A percentile compares a stretch with the other conserved stretches of the same genome.
Conservation (phyloP, 1,140 invertebrate species). For the Pseudomyrmex cubaensis region DNA sequence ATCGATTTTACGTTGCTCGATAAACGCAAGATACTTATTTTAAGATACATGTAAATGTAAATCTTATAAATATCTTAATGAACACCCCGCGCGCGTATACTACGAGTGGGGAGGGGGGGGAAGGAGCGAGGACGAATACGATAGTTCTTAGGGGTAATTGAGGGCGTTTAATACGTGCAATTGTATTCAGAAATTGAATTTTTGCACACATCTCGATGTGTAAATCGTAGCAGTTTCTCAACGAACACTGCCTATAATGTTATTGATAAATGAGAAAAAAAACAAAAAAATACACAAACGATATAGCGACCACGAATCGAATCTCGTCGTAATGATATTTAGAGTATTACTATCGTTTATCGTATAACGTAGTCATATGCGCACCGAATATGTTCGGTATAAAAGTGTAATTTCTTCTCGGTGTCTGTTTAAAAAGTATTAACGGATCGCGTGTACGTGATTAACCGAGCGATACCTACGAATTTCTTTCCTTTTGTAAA, state of each 20-base stretch:
- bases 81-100: constrained; percentile 23
- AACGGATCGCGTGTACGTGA: constrained; percentile 43
- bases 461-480: constrained; percentile 48
- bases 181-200: constrained; percentile 42
- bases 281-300: constrained; percentile 4
- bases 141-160: constrained; percentile 33
- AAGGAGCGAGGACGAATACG: neutral
- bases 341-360: constrained; percentile 57
- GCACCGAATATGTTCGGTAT: constrained; percentile 14
- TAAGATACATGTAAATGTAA: constrained; percentile 46
- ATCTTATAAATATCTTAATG: constrained; percentile 57
- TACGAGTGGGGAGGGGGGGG: constrained; percentile 8
- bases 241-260: constrained; percentile 74
- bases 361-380: constrained; percentile 45
- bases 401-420: constrained; percentile 29
- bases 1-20: constrained; percentile 54
- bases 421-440: constrained; percentile 49
- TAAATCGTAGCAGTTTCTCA: constrained; percentile 73
- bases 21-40: constrained; percentile 59
- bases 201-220: constrained; percentile 34
- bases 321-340: constrained; percentile 59
- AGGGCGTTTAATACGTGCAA: constrained; percentile 22
- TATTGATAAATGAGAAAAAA: constrained; percentile 61
- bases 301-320: constrained; percentile 54
- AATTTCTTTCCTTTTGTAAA: constrained; percentile 62